Evolutionary conservation across 2,797 vertebrate species (phyloP).

Genomic region (Hydrolagus colliei): DNA sequence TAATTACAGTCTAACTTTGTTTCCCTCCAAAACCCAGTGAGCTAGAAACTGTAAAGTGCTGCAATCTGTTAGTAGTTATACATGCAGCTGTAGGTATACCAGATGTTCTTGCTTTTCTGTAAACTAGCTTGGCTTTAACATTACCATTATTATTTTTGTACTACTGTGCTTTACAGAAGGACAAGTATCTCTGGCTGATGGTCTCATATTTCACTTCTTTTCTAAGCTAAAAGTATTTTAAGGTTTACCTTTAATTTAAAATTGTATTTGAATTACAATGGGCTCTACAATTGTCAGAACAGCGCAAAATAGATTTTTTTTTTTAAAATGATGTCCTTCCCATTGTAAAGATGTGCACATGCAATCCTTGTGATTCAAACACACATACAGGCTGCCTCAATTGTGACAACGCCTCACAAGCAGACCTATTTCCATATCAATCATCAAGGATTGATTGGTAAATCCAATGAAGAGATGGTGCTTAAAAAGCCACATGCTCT

Average conservation of each 20-base stretch:
- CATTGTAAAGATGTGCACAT: no score
- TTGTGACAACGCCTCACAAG: no score
- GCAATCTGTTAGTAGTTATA: slow-evolving; percentile 14
- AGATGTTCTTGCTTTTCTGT: slow-evolving; percentile 11
- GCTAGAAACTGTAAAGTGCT: slow-evolving; percentile 18
- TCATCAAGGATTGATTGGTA: no score
- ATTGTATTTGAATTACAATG: no score
- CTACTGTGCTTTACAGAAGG: not conserved
- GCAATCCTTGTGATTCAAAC: no score
- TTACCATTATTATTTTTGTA: slow-evolving; percentile 13
- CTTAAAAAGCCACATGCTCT: no score
- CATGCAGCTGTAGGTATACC: slow-evolving; percentile 15
- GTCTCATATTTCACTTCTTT: not conserved
- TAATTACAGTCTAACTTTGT: slow-evolving; percentile 12
- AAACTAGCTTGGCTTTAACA: not conserved
- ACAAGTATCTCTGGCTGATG: not conserved
- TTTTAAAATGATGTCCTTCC: no score
- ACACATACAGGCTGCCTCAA: no score
- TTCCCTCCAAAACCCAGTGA: slow-evolving; percentile 4
- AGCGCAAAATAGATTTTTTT: no score
- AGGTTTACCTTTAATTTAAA: not conserved
- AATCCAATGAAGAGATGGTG: no score
- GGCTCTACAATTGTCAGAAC: no score
- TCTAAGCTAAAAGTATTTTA: not conserved
- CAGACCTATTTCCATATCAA: no score